phyloP scores from a whole-genome alignment of 2,797 vertebrate genomes.

The Aphelocoma californica region DNA sequence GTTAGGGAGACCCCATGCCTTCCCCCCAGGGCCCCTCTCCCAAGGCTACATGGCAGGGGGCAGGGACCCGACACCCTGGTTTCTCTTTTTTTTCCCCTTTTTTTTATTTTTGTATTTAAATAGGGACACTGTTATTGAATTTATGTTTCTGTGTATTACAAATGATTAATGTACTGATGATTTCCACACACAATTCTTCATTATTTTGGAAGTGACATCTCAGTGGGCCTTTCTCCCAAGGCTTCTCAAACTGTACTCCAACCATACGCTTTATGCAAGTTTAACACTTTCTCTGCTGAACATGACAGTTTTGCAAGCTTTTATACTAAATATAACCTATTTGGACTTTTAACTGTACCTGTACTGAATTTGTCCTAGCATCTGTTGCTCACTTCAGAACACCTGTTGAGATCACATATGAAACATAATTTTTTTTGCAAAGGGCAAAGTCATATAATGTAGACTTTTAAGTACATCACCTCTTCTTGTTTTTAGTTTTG shows the following conservation, averaged over 20 bases:
- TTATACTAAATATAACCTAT: neutral
- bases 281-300: neutral
- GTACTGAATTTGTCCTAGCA: neutral
- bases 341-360: neutral
- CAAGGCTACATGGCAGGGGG: too few relatives aligned
- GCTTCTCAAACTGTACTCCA: neutral
- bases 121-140: neutral
- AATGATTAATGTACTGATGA: neutral
- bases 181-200: neutral
- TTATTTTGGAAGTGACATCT: neutral
- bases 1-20: too few relatives aligned
- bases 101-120: neutral
- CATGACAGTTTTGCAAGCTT: neutral
- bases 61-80: neutral
- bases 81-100: accelerated
- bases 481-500: neutral
- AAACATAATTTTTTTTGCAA: neutral
- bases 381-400: neutral
- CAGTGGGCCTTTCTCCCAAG: neutral
- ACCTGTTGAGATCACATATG: accelerated
- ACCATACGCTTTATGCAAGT: neutral
- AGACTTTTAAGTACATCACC: neutral
- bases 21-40: too few relatives aligned
- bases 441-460: accelerated
- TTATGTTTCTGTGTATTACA: neutral